phyloP scores from a whole-genome alignment of 2,888 invertebrate species.

The Agrypnus murinus region DNA sequence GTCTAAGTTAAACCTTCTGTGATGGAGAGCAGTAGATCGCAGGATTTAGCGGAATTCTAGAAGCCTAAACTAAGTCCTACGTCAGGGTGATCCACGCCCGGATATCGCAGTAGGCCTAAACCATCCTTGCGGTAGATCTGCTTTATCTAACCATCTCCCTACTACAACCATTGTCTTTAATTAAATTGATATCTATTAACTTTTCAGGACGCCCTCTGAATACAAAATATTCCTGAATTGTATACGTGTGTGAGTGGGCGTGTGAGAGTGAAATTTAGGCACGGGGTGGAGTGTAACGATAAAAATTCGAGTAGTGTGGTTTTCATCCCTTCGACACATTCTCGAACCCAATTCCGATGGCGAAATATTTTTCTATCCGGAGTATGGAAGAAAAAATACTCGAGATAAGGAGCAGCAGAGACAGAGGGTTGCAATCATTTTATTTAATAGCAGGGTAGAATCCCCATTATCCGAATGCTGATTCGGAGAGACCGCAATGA shows the following conservation, averaged over 20 bases:
- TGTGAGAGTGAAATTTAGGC: slow-evolving; percentile 14
- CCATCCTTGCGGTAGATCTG: slow-evolving; percentile 43
- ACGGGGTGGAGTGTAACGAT: slow-evolving; percentile 5
- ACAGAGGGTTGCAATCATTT: slow-evolving; percentile 57
- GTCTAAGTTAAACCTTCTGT: slow-evolving; percentile 62
- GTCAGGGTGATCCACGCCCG: slow-evolving; percentile 59
- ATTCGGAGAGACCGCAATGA: slow-evolving; percentile 54
- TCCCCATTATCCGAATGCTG: slow-evolving; percentile 58
- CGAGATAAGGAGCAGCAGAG: slow-evolving; percentile 50
- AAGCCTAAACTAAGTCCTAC: slow-evolving; percentile 61
- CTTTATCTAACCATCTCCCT: slow-evolving; percentile 53
- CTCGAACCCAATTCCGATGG: slow-evolving; percentile 24
- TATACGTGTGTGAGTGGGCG: neutral
- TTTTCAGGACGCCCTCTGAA: slow-evolving; percentile 55
- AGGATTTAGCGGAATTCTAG: slow-evolving; percentile 62
- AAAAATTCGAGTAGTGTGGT: neutral
- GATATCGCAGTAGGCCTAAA: slow-evolving; percentile 54
- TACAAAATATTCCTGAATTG: slow-evolving; percentile 44
- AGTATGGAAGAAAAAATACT: slow-evolving; percentile 38
- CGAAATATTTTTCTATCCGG: slow-evolving; percentile 36
- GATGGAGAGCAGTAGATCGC: slow-evolving; percentile 63
- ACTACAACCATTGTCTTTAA: slow-evolving; percentile 60
- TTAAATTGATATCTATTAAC: slow-evolving; percentile 68
- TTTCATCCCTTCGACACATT: slow-evolving; percentile 29
- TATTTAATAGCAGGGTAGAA: slow-evolving; percentile 58